A percentile compares a stretch with the other conserved stretches of the same genome.
Conservation (phyloP, 2,797 vertebrate genomes). For the Epinephelus awoara region DNA sequence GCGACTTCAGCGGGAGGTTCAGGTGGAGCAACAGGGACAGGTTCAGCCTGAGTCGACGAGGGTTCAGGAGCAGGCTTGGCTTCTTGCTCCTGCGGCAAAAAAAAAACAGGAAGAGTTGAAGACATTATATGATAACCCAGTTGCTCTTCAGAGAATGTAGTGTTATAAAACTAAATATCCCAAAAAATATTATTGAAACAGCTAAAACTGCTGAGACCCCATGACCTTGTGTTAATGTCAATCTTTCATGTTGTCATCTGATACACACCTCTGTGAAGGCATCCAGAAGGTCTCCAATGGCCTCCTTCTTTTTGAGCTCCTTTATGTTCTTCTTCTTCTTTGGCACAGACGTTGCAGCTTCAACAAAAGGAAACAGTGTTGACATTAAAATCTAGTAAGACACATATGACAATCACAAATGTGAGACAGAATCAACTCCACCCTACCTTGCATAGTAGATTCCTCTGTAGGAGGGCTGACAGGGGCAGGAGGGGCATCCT, state of each 20-base stretch:
- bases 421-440: background rate
- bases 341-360: slow-evolving; percentile 91
- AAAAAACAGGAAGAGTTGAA: background rate
- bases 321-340: slow-evolving; percentile 97
- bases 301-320: slow-evolving; percentile 95
- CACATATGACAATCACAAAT: background rate
- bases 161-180: background rate
- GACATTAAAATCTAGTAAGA: slow-evolving; percentile 13
- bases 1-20: slow-evolving; percentile 84
- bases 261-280: slow-evolving; percentile 94
- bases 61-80: slow-evolving; percentile 82
- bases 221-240: background rate
- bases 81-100: slow-evolving; percentile 84
- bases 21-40: slow-evolving; percentile 70
- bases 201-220: background rate
- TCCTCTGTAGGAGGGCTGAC: slow-evolving; percentile 81
- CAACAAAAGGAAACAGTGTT: slow-evolving; percentile 2
- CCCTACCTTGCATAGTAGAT: slow-evolving; percentile 88
- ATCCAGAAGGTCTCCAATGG: slow-evolving; percentile 94
- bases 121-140: background rate
- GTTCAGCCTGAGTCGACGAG: slow-evolving; percentile 77
- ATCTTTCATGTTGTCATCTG: background rate
- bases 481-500: slow-evolving; percentile 67
- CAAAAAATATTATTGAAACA: background rate
- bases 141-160: background rate